Conservation (phyloP, 1,140 invertebrate genomes). For the Penaeus indicus region DNA sequence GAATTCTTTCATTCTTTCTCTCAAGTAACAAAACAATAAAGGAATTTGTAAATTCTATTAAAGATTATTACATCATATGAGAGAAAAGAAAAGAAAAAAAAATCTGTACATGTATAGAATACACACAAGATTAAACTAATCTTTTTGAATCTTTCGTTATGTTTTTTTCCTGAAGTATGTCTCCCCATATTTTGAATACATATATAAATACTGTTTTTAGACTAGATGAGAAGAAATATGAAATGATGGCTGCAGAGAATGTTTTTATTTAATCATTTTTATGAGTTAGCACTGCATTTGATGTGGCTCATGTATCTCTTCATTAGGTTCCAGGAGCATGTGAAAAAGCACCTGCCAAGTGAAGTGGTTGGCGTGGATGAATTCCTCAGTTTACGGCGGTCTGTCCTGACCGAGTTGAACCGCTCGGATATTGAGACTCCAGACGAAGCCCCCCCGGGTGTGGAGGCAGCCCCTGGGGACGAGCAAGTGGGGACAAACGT, state of each 20-base stretch:
- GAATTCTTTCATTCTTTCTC: background rate
- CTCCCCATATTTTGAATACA: no score
- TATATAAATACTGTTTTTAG: no score
- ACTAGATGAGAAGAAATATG: no score
- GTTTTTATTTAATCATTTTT: background rate
- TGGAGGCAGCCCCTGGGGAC: conserved; percentile 61
- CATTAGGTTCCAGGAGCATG: conserved; percentile 88
- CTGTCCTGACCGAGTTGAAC: conserved; percentile 70
- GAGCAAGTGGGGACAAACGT: conserved; percentile 62
- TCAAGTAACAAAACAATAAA: no score
- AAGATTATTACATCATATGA: no score
- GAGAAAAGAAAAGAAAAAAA: no score
- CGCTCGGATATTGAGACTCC: conserved; percentile 54
- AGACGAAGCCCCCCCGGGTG: conserved; percentile 65
- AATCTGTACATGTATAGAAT: no score
- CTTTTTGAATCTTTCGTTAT: no score
- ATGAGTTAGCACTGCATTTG: background rate
- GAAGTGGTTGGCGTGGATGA: conserved; percentile 86
- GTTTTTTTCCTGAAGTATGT: no score
- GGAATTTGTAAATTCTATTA: no score
- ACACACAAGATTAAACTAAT: no score
- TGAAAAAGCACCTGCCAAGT: conserved; percentile 84
- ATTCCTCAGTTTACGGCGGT: conserved; percentile 83
- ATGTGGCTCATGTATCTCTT: conserved; percentile 41
- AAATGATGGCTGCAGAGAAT: no score